A percentile compares a stretch with the other conserved stretches of the same genome.
Evolutionary conservation across 1,140 invertebrate genomes (phyloP).

Genomic region (Drosophila pandora): DNA sequence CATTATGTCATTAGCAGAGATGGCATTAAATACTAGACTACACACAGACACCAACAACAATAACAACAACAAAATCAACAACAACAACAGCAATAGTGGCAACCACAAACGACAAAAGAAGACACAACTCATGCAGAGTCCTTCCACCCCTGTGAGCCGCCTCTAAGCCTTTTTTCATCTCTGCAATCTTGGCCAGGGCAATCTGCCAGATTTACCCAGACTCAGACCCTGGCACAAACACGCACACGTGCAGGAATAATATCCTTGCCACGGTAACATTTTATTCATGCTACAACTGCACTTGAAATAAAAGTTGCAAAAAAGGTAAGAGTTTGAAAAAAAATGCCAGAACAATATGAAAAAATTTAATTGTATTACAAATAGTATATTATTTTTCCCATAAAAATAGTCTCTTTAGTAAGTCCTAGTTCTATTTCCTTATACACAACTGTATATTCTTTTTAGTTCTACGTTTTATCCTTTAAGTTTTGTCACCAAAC

Average conservation of each 20-base stretch:
- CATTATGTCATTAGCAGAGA: conserved; percentile 10
- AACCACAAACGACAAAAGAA: conserved; percentile 17
- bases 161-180: conserved; percentile 29
- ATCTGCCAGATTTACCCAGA: conserved; percentile 67
- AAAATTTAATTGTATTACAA: too few species aligned
- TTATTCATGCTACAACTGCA: conserved; percentile 61
- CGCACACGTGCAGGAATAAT: conserved; percentile 30
- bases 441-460: conserved; percentile 7
- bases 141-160: conserved; percentile 10
- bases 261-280: conserved; percentile 37
- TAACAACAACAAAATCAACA: conserved; percentile 16
- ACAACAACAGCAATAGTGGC: conserved; percentile 13
- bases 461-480: conserved; percentile 19
- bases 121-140: conserved; percentile 13
- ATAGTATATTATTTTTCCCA: not conserved
- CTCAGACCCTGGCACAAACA: conserved; percentile 21
- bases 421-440: conserved; percentile 2
- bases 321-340: not conserved
- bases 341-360: too few species aligned
- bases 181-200: conserved; percentile 58
- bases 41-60: conserved; percentile 12
- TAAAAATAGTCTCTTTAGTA: not conserved
- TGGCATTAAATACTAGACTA: conserved; percentile 32
- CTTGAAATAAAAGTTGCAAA: not conserved
- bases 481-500: conserved; percentile 61